A percentile compares a stretch with the other conserved stretches of the same genome.
phyloP scores from a whole-genome alignment of 2,888 invertebrate species.

The Arenicola marina region DNA sequence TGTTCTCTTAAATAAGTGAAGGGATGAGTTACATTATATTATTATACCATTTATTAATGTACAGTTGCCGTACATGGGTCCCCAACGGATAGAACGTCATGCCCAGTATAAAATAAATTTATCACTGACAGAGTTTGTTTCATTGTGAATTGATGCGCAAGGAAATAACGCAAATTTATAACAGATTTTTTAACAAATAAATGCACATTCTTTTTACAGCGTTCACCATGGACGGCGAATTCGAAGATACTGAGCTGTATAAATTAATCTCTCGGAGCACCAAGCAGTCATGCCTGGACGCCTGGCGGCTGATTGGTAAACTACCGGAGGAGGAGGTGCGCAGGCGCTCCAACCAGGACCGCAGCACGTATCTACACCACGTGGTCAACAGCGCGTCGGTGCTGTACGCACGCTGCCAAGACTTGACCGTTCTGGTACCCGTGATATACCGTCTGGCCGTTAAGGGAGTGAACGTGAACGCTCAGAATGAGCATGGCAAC shows the following conservation, averaged over 20 bases:
- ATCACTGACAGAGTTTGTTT: too few relatives aligned
- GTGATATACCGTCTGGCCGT: conserved; percentile 36
- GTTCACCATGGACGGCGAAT: too few relatives aligned
- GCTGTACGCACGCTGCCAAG: conserved; percentile 15
- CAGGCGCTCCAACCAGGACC: conserved; percentile 17
- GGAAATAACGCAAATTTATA: too few relatives aligned
- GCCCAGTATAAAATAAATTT: too few relatives aligned
- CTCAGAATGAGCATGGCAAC: conserved; percentile 41
- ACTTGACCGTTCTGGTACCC: conserved; percentile 25
- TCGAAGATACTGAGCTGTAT: conserved; percentile 31
- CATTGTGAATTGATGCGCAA: too few relatives aligned
- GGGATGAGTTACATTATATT: too few relatives aligned
- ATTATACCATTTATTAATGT: too few relatives aligned
- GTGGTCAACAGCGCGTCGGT: conserved; percentile 24
- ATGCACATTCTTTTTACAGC: too few relatives aligned
- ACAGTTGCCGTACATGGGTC: too few relatives aligned
- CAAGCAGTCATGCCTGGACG: conserved; percentile 19
- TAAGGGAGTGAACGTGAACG: conserved; percentile 36
- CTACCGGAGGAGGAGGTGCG: conserved; percentile 20
- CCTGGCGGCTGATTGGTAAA: conserved; percentile 14
- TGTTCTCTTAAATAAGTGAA: too few relatives aligned
- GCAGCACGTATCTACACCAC: conserved; percentile 29
- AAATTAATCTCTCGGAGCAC: conserved; percentile 14
- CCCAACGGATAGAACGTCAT: too few relatives aligned
- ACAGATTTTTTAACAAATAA: too few relatives aligned